These are phyloP conservation scores for Camelus bactrianus DNA, from an alignment of 2,113 vertebrate species.

Conservation along the genomic window DNA sequence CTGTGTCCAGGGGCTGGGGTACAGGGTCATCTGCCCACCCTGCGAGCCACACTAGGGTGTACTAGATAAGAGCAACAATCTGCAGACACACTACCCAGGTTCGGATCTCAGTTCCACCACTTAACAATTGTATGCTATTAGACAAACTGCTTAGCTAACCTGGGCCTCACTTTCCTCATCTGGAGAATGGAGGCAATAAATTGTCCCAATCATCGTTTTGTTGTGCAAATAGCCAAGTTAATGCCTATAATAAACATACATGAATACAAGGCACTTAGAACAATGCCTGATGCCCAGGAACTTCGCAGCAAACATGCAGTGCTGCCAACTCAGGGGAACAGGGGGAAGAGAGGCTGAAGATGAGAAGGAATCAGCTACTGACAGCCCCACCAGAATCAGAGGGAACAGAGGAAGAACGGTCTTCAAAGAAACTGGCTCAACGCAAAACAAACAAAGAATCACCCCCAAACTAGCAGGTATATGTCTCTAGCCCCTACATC, in stretches of 20 bases:
- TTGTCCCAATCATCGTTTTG: not conserved
- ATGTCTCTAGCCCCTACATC: not conserved
- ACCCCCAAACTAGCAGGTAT: not conserved
- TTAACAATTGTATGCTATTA: not conserved
- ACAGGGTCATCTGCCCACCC: not conserved
- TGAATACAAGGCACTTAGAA: not conserved
- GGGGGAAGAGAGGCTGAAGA: not conserved
- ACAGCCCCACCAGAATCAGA: not conserved
- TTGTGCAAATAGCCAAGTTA: not conserved
- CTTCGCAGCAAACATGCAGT: not conserved
- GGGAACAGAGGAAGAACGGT: not conserved
- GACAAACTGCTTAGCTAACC: not conserved
- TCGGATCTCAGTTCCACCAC: not conserved
- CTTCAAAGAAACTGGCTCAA: not conserved
- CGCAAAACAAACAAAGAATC: not conserved
- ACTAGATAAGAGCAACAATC: not conserved
- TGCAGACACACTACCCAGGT: not conserved
- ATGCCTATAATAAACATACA: not conserved
- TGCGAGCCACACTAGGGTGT: not conserved
- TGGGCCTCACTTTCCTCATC: not conserved
- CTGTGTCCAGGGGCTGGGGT: not conserved
- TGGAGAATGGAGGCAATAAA: not conserved
- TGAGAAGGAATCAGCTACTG: no score
- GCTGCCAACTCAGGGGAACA: not conserved
- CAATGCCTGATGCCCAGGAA: not conserved